These are phyloP conservation scores for Drosophila baimaii DNA, from an alignment of 1,140 invertebrate genomes.

Conservation along the genomic window DNA sequence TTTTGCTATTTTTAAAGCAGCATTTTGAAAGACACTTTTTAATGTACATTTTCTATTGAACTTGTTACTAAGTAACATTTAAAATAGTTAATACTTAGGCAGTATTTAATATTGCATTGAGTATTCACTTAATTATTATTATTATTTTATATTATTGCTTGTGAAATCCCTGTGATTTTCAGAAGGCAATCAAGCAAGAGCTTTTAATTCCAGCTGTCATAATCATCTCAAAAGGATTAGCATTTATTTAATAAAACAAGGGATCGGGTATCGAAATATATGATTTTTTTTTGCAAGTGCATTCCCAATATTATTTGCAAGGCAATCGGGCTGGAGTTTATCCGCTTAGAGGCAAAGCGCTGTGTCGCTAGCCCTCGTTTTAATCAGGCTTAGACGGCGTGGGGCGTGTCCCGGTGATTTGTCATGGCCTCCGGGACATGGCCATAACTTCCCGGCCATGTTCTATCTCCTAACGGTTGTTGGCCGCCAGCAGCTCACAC, in stretches of 20 bases:
- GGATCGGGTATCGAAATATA: no score
- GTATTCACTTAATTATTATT: no score
- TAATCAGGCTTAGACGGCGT: constrained; percentile 21
- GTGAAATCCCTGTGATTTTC: not conserved
- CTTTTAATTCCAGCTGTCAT: not conserved
- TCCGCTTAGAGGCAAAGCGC: constrained; percentile 50
- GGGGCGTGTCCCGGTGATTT: constrained; percentile 58
- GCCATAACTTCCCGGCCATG: constrained; percentile 40
- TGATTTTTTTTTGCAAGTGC: not conserved
- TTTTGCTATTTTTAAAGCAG: no score
- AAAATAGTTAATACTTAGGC: not conserved
- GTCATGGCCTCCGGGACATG: constrained; percentile 40
- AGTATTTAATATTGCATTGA: no score
- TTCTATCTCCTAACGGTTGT: constrained; percentile 60
- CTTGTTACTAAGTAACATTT: no score
- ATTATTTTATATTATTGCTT: no score
- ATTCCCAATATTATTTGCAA: constrained; percentile 24
- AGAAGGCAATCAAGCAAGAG: not conserved
- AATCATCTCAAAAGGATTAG: not conserved
- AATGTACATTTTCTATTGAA: no score
- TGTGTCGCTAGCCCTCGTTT: constrained; percentile 40
- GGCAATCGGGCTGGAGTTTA: constrained; percentile 39
- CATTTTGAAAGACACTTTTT: no score
- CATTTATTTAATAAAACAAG: not conserved
- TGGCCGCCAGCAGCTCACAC: constrained; percentile 42